phyloP scores from a whole-genome alignment of 1,140 invertebrate genomes.

The Sycophaga agraensis region DNA sequence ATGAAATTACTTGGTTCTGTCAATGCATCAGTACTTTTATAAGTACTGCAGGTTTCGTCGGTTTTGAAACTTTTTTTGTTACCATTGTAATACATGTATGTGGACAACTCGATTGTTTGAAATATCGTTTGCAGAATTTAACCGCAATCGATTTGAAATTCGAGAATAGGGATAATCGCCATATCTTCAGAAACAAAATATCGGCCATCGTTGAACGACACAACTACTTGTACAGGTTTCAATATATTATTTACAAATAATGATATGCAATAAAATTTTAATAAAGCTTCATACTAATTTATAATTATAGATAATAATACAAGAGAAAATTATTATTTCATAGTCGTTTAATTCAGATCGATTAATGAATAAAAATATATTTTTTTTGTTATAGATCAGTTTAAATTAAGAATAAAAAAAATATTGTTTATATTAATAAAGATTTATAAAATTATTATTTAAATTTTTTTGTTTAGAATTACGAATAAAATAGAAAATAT shows the following conservation, averaged over 20 bases:
- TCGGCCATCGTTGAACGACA: conserved; percentile 1
- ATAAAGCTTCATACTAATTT: no score
- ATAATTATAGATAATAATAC: no score
- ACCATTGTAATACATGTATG: conserved; percentile 31
- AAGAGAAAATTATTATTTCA: no score
- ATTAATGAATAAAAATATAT: no score
- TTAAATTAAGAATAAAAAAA: no score
- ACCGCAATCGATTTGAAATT: not conserved
- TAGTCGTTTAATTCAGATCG: no score
- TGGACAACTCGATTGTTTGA: conserved; percentile 23
- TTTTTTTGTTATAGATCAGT: no score
- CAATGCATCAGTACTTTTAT: not conserved
- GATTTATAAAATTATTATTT: no score
- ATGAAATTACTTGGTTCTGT: not conserved
- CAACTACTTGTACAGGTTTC: conserved; percentile 2
- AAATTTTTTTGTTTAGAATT: not conserved
- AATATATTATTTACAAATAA: not conserved
- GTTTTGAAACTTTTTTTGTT: conserved; percentile 30
- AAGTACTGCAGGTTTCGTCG: conserved; percentile 21
- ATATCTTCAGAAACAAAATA: not conserved
- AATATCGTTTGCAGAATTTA: not conserved
- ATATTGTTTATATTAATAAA: no score
- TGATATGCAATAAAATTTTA: no score
- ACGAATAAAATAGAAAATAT: not conserved
- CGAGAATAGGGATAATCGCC: not conserved